These are phyloP conservation scores for Apolygus lucorum DNA, from an alignment of 1,140 invertebrate species.

Conservation along the genomic window DNA sequence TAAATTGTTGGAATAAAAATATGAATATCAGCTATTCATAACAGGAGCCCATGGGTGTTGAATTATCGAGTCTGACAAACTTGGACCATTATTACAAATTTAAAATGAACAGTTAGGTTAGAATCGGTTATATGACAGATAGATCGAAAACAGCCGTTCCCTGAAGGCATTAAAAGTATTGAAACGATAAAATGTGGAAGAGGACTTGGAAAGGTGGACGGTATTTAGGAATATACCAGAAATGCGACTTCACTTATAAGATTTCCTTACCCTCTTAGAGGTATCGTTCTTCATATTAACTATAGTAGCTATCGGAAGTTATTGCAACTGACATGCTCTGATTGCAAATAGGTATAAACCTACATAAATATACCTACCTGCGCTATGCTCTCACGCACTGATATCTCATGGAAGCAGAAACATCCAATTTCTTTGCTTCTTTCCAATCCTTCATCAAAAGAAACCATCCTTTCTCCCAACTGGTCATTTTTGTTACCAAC, in stretches of 20 bases:
- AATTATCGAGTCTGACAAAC: background rate
- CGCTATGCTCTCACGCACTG: conserved; percentile 59
- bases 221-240: no score
- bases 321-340: background rate
- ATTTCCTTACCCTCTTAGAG: no score
- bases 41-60: background rate
- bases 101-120: background rate
- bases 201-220: no score
- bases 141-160: no score
- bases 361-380: background rate
- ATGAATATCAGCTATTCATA: background rate
- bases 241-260: no score
- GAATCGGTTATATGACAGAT: background rate
- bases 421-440: conserved; percentile 68
- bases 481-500: conserved; percentile 76
- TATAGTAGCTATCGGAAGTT: background rate
- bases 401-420: conserved; percentile 73
- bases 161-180: no score
- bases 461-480: conserved; percentile 62
- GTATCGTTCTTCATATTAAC: background rate
- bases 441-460: conserved; percentile 56
- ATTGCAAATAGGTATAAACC: background rate
- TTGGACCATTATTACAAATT: background rate
- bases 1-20: conserved; percentile 12
- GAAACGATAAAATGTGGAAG: no score